Percentiles rank a stretch among this genome's conserved stretches.
Conservation (phyloP, 2,888 invertebrate species). For the Andrena camellia region DNA sequence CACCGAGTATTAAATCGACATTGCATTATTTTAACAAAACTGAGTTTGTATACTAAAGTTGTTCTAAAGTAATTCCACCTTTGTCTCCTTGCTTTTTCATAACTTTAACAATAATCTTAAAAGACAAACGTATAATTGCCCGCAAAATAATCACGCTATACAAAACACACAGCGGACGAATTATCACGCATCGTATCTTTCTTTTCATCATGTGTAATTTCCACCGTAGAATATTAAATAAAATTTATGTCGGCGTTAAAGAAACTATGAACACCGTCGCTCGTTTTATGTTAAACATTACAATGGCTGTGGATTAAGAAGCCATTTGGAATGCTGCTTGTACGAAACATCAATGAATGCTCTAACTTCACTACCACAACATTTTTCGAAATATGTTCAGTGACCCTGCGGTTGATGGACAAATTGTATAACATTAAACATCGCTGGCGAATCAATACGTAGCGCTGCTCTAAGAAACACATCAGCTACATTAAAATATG, state of each 20-base stretch:
- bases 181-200: neutral
- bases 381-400: conserved; percentile 20
- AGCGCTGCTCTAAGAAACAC: conserved; percentile 41
- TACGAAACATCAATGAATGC: conserved; percentile 13
- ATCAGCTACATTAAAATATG: conserved; percentile 22
- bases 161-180: neutral
- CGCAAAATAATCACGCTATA: conserved; percentile 11
- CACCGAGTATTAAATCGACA: conserved; percentile 4
- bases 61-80: neutral
- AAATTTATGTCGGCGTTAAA: conserved; percentile 5
- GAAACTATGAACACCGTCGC: neutral
- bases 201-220: neutral
- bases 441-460: conserved; percentile 37
- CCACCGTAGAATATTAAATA: conserved; percentile 8
- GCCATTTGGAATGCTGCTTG: conserved; percentile 30
- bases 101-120: conserved; percentile 1
- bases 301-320: neutral
- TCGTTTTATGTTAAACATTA: neutral
- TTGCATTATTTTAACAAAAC: neutral
- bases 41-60: neutral
- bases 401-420: conserved; percentile 16
- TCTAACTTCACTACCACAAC: conserved; percentile 36
- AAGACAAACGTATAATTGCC: neutral
- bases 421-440: conserved; percentile 34
- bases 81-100: no score